These are phyloP conservation scores for Sceloporus tristichus DNA, from an alignment of 2,113 vertebrate genomes.

Conservation along the genomic window DNA sequence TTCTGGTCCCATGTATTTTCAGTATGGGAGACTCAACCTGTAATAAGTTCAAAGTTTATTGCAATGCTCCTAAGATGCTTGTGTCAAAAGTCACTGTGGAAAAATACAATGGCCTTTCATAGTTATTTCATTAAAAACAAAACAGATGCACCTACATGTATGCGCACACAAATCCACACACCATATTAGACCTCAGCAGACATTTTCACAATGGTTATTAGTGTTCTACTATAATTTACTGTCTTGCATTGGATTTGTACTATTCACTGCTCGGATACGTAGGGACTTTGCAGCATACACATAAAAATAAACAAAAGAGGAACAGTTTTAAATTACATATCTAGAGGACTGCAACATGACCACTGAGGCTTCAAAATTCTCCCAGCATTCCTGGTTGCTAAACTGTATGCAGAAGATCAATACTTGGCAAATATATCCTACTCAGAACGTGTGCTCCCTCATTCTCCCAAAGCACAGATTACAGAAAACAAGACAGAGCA, in stretches of 20 bases:
- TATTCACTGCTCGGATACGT: neutral
- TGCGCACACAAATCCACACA: neutral
- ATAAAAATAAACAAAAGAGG: neutral
- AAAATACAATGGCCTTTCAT: neutral
- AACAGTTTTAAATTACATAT: neutral
- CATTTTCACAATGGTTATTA: neutral
- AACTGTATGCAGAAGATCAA: neutral
- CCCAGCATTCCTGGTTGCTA: neutral
- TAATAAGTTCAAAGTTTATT: neutral
- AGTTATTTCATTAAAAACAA: neutral
- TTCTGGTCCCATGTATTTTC: no score
- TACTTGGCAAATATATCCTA: neutral
- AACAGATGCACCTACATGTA: neutral
- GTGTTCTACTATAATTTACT: neutral
- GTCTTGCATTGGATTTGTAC: neutral
- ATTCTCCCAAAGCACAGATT: neutral
- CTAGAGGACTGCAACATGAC: neutral
- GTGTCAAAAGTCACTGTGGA: neutral
- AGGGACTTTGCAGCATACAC: neutral
- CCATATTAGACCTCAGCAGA: no score
- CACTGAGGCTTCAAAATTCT: neutral
- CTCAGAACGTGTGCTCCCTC: neutral
- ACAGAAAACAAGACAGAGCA: neutral
- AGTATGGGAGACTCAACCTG: no score
- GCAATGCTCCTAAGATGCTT: neutral